These are phyloP conservation scores for Tenodera sinensis DNA, from an alignment of 2,888 invertebrate species.

Conservation along the genomic window DNA sequence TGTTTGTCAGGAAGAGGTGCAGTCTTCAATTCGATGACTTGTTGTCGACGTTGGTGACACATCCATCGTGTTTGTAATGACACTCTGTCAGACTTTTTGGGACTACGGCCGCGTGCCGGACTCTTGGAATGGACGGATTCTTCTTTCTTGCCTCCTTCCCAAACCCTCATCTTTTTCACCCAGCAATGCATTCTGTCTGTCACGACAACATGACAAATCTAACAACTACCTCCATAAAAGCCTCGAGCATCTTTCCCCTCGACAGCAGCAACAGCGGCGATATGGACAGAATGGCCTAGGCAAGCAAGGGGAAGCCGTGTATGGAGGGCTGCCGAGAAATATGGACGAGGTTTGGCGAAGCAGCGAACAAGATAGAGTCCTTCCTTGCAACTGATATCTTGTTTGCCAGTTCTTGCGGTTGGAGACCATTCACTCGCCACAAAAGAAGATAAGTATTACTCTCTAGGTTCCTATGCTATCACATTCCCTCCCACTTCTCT, in stretches of 20 bases:
- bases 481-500: not conserved
- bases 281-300: conserved; percentile 25
- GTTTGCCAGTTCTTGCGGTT: conserved; percentile 20
- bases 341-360: conserved; percentile 19
- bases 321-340: conserved; percentile 12
- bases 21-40: not conserved
- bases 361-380: conserved; percentile 16
- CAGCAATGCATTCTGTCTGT: conserved; percentile 24
- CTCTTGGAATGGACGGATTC: not conserved
- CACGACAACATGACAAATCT: conserved; percentile 32
- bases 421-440: conserved; percentile 28
- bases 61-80: not conserved
- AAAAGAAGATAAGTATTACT: conserved; percentile 26
- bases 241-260: conserved; percentile 15
- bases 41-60: not conserved
- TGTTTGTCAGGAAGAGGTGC: not conserved
- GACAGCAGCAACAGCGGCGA: conserved; percentile 11
- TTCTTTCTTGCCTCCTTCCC: not conserved
- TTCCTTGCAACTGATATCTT: conserved; percentile 28
- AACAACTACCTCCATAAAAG: conserved; percentile 31
- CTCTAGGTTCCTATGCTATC: not conserved
- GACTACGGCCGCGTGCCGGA: not conserved
- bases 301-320: not conserved
- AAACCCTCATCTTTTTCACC: not conserved
- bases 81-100: not conserved